Evolutionary conservation across 2,113 vertebrate species (phyloP), one percentile per base, ranked within the genome.

Genomic region (Podilymbus podiceps): DNA sequence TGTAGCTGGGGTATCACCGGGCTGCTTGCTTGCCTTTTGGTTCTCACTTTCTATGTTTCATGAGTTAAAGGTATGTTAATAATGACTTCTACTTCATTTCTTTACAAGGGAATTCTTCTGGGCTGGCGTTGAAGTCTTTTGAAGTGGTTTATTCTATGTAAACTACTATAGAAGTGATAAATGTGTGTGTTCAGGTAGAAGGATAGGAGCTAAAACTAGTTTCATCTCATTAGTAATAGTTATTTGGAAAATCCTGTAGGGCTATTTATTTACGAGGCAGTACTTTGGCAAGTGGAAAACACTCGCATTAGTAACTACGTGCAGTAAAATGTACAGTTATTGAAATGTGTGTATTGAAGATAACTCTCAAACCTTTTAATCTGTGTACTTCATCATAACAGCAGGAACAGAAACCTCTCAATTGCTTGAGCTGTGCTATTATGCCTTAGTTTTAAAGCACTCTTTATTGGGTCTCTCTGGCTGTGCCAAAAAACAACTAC

Each of bases 1-100:
- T 8, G 18, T 27, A 49, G 38, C 30, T 1, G 0, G 12, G 6
- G 2, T 20, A 12, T 15, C 4, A 6, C 55, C n/a, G 49, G 27
- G 46, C 30, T 75, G 17, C 55, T 62, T 33, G 8, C 40, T 66
- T 64, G 15, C 4, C 10, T 31, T 63, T n/a, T 24, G 6, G 2
- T 44, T 76, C 53, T 82, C 6, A 0, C 42, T 75, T 75, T 15
- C 24, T 35, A 1, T 67, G 44, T 31, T 78, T 49, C 6, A 11
- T 7, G 4, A 27, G 31, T 60, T 83, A 58, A 14, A 27, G n/a
- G 7, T n/a, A 2, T 1, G 2, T 27, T 56, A 13, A 4, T 24
- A 6, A 5, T 4, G 4, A 42, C 30, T 89, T 77, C 38, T 7
- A 2, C 31, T 90, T 50, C 0, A 2, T 49, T 82, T 50, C 63